phyloP scores from a whole-genome alignment of 2,113 vertebrate genomes.

The Calidris pygmaea region DNA sequence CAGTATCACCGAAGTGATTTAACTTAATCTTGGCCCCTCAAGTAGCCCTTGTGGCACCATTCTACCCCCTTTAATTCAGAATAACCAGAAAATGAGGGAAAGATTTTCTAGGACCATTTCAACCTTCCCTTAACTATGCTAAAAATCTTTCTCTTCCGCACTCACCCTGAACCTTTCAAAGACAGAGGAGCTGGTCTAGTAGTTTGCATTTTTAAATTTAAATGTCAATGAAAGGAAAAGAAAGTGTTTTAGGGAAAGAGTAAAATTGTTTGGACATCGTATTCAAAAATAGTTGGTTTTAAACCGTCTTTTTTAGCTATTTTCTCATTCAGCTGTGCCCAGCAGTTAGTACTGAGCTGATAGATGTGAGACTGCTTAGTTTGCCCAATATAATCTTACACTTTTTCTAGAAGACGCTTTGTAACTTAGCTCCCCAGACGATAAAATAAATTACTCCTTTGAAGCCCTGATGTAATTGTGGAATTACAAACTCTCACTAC shows the following conservation, averaged over 20 bases:
- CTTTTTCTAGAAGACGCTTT: background rate
- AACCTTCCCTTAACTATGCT: background rate
- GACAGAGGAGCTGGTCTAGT: background rate
- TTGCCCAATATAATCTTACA: background rate
- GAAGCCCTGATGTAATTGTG: background rate
- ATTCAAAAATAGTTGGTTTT: background rate
- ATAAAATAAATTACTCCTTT: background rate
- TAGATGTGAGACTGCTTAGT: background rate
- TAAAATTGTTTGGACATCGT: rapidly evolving
- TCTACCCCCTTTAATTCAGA: background rate
- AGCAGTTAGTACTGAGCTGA: background rate
- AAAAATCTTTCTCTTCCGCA: background rate
- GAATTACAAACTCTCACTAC: background rate
- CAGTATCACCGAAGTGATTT: background rate
- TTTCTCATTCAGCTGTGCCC: background rate
- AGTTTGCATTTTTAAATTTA: background rate
- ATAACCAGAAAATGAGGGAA: background rate
- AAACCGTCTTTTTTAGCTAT: background rate
- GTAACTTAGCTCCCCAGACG: background rate
- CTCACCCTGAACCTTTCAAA: background rate
- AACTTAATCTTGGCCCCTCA: background rate
- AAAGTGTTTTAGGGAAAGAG: background rate
- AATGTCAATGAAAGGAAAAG: background rate
- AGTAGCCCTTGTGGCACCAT: background rate
- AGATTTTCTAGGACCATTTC: background rate